Base-by-base conservation (phyloP, 2,113 vertebrate genomes). In the Steatornis caripensis region DNA sequence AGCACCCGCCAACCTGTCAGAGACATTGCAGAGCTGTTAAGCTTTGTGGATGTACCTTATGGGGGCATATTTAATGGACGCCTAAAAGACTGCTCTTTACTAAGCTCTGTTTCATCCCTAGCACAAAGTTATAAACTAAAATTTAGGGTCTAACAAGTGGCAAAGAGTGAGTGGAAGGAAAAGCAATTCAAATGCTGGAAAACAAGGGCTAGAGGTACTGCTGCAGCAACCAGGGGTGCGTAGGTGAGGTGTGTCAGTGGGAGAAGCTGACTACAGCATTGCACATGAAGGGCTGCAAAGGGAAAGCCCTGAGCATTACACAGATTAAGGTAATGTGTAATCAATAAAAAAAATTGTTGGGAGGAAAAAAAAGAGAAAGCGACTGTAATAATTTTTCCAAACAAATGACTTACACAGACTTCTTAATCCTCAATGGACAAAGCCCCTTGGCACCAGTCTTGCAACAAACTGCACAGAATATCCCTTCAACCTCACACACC, bases 401-500 rank as follows among this genome's bases (percentile, higher is more conserved):
- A 49, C 24, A 11, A 69, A 46, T 82, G 15, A 34, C 45, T 78
- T 78, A 20, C 9, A 27, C 18, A 76, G 22, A 48, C 10, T 77
- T 15, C 61, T 80, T 90, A 75, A 57, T 13, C 12, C 32, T 66
- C 43, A 57, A 17, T 51, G 27, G 34, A 62, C n/a, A 45, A 75
- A 54, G 14, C 2, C 26, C 19, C 16, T 36, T 32, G 39, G 20
- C 51, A 41, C 21, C 9, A 5, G 8, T 71, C 32, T 88, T 86
- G n/a, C 36, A 62, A 34, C 0, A 53, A 51, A 36, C 55, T 86
- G 60, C 11, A 32, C 17, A 68, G 36, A 90, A 70, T 64, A 34
- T 0, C 6, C 12, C 30, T 12, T 68, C 30, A 43, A 21, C 5
- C 10, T 10, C 1, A 1, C 24, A 3, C 8, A 14, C 15, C 15